Evolutionary conservation across 1,140 invertebrate species (phyloP), one percentile per base, ranked within the genome.

Genomic region (Gerris buenoi): DNA sequence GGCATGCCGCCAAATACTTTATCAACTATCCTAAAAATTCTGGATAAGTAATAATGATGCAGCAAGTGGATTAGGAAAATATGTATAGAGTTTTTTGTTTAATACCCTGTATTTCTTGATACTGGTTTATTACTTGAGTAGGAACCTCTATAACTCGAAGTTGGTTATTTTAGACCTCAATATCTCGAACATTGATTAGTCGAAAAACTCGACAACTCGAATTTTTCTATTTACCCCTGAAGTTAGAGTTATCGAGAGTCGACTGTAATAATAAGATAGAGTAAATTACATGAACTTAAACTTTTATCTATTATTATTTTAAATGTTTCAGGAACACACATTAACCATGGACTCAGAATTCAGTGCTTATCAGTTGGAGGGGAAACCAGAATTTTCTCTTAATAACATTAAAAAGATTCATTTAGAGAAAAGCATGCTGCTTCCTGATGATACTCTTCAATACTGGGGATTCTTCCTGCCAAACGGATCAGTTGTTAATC

Each of bases 381-480:
- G 85, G 10, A 81, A 78, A 70, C 89, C 89, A 22, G 80, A 85
- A 78, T 78, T 86, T 28, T 85, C 86, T 25, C 79, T 81, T 5
- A 70, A 65, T 46, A 84, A 83, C 68, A 82, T 82, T 46, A 90
- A 89, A 77, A 87, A 88, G 73, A 85, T 91, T 70, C 79, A 84
- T 68, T 78, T 92, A 72, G 86, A 86, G 72, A 90, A 91, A 74
- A 88, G 88, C 59, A 89, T 93, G 85, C 83, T 77, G 13, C 76
- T 93, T 69, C 88, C 88, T 0, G 90, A 92, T 77, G 90, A 93
- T 73, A 89, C 88, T 25, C 79, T 92, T 33, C 89, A 92, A 76
- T 93, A 92, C 77, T 93, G 89, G 89, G 89, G 90, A 25, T 93
- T 93, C 80, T 92, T 88, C 78, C 76, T 93, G 18, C 80, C 89